Conservation (phyloP, 2,797 vertebrate species). For the Phalanger gymnotis region DNA sequence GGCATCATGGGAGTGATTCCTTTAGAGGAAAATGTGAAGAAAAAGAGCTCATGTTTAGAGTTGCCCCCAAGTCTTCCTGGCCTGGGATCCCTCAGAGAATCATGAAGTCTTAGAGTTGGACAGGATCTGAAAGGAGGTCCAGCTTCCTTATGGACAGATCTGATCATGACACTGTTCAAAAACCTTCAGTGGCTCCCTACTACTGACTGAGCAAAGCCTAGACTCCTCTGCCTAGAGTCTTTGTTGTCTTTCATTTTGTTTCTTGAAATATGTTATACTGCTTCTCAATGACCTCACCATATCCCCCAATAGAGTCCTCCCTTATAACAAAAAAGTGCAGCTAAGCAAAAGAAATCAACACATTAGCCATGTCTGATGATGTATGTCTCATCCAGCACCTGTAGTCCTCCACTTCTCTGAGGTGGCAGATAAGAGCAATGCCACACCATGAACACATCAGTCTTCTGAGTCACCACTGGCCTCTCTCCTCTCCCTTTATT, state of each 20-base stretch:
- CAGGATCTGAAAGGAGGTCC: not conserved
- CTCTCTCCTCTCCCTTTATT: not conserved
- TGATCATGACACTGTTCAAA: not conserved
- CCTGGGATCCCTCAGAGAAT: not conserved
- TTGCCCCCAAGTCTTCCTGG: not conserved
- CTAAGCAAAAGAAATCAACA: not conserved
- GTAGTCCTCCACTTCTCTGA: not conserved
- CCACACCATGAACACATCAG: not conserved
- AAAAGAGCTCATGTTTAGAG: not conserved
- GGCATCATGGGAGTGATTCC: not conserved
- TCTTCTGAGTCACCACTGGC: not conserved
- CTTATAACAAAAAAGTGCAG: not conserved
- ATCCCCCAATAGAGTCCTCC: not conserved
- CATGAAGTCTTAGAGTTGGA: not conserved
- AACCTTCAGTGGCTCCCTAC: not conserved
- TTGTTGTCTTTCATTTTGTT: not conserved
- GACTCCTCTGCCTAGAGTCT: not conserved
- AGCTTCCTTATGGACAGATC: not conserved
- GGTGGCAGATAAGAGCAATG: not conserved
- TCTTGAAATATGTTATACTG: not conserved
- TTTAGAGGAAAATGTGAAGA: not conserved
- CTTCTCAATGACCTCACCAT: not conserved
- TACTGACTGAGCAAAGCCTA: not conserved
- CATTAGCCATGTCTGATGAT: not conserved
- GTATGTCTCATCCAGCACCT: not conserved